These are phyloP conservation scores for Salminus brasiliensis DNA, from an alignment of 2,113 vertebrate species.

Conservation along the genomic window DNA sequence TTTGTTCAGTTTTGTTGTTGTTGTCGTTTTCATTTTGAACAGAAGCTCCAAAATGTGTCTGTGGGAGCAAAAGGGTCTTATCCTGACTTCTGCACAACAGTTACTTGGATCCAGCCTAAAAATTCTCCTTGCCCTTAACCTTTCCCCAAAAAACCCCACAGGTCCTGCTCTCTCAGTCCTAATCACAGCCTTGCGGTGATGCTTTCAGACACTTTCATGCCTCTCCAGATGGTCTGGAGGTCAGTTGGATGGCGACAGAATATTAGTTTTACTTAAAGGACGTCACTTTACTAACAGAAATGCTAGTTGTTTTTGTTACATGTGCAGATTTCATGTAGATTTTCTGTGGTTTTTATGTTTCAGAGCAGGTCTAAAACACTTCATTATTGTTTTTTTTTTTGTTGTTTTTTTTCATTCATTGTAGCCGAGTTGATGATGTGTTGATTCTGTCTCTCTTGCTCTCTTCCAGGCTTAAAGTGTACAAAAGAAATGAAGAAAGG, in stretches of 20 bases:
- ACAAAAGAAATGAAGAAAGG: background rate
- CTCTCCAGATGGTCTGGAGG: conserved; percentile 14
- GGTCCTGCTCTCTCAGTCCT: conserved; percentile 15
- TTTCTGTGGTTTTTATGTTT: background rate
- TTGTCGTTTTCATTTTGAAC: conserved; percentile 62
- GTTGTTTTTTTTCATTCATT: background rate
- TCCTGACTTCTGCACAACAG: conserved; percentile 44
- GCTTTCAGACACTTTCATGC: conserved; percentile 9
- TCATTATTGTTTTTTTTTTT: too few species aligned
- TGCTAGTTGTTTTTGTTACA: background rate
- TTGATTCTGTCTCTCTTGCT: background rate
- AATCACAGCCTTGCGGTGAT: background rate
- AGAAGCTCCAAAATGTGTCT: conserved; percentile 32
- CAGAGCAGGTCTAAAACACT: background rate
- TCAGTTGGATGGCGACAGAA: conserved; percentile 27
- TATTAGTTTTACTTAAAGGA: conserved; percentile 28
- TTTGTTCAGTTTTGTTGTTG: conserved; percentile 66
- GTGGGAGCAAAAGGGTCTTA: conserved; percentile 33
- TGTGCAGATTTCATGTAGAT: background rate
- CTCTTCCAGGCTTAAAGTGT: background rate
- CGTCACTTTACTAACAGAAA: conserved; percentile 36
- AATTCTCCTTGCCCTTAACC: conserved; percentile 1
- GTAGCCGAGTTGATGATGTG: conserved; percentile 5
- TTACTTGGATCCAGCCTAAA: conserved; percentile 51
- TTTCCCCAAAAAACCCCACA: conserved; percentile 14